Evolutionary conservation across 2,888 invertebrate species (phyloP), one percentile per base, ranked within the genome.

Genomic region (Synergus gifuensis): DNA sequence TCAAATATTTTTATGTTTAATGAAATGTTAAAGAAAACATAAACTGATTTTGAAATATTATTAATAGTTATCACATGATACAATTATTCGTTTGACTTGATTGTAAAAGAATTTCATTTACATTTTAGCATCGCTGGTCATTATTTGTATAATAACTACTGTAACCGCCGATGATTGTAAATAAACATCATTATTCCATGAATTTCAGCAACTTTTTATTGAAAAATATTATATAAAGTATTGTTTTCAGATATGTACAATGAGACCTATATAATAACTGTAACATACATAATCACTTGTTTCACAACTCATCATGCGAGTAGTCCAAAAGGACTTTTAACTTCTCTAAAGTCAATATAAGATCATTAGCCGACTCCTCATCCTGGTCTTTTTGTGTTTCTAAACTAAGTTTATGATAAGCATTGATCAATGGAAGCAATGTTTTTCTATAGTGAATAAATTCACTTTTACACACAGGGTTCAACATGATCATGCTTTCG

Each of bases 401-500:
- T 12, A 5, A 22, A 4, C 22, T 22, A 7, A 46, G 22, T 67
- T 67, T 67, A 22, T 14, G 76, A 82, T 88, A 89, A 40, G 83
- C 85, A 44, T 85, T 79, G 69, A 89, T 83, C 64, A 84, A 80
- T 2, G 83, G 78, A 77, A 88, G 76, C 9, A 91, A 78, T 14
- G 76, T 62, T 28, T 85, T 63, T 76, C 83, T 86, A 28, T 83
- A 84, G 3, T 83, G 78, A 12, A 66, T 58, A 44, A 89, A 90
- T 7, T 89, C 88, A 9, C 78, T 60, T 80, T 86, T 86, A 79
- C 92, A 92, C 54, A 89, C 84, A 4, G 84, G 78, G 73, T 85
- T 85, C n/a, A 89, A 60, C 1, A 84, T 86, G 4, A 89, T 85
- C 87, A 91, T 88, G 78, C 90, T 91, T 69, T 92, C 90, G 28